A percentile compares a stretch with the other conserved stretches of the same genome.
These are phyloP conservation scores for Habropoda laboriosa DNA, from an alignment of 1,140 invertebrate genomes.

Conservation along the genomic window DNA sequence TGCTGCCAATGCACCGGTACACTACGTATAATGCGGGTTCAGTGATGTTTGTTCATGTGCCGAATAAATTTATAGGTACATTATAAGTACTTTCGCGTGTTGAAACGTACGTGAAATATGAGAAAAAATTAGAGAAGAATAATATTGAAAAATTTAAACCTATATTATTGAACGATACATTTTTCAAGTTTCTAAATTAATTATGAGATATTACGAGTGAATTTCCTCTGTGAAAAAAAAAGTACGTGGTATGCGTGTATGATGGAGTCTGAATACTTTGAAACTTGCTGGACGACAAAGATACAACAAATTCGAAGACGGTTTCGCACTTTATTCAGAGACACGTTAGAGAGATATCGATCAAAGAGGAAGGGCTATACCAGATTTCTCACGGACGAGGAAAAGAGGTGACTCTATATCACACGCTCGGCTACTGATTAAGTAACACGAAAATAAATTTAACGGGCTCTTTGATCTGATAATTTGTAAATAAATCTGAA, in stretches of 20 bases:
- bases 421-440: background rate
- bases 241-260: background rate
- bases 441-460: background rate
- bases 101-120: background rate
- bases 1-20: background rate
- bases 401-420: constrained; percentile 76
- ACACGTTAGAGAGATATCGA: constrained; percentile 54
- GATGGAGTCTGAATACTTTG: constrained; percentile 76
- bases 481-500: too few species aligned
- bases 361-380: constrained; percentile 80
- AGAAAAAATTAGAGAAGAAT: background rate
- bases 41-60: background rate
- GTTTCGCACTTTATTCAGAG: constrained; percentile 64
- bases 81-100: too few species aligned
- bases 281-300: constrained; percentile 75
- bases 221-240: background rate
- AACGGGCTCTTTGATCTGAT: accelerated
- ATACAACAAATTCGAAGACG: constrained; percentile 70
- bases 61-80: background rate
- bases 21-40: background rate
- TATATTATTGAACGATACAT: too few species aligned
- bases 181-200: too few species aligned
- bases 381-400: constrained; percentile 82
- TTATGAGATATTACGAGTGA: background rate
- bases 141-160: background rate